A percentile compares a stretch with the other conserved stretches of the same genome.
phyloP scores from a whole-genome alignment of 2,888 invertebrate genomes.

The Hemaris fuciformis region DNA sequence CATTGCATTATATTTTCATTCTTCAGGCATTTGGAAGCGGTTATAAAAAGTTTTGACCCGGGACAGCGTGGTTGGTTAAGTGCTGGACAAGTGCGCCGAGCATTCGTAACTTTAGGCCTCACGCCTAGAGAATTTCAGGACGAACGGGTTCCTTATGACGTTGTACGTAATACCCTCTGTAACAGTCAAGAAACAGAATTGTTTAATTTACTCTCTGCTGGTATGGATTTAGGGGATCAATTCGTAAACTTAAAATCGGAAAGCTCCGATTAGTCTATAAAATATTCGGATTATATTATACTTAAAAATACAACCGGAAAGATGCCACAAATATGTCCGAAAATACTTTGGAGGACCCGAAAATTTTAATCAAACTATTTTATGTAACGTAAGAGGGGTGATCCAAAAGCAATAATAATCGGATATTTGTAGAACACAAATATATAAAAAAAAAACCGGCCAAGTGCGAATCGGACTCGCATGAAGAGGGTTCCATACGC shows the following conservation, averaged over 20 bases:
- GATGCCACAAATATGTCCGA: too few relatives aligned
- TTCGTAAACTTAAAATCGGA: conserved; percentile 16
- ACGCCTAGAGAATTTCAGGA: conserved; percentile 36
- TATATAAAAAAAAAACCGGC: too few relatives aligned
- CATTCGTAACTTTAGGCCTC: conserved; percentile 58
- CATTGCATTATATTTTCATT: neutral
- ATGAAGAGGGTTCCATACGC: too few relatives aligned
- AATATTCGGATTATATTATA: too few relatives aligned
- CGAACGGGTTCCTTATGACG: conserved; percentile 44
- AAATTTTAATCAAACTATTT: too few relatives aligned
- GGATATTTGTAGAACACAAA: too few relatives aligned
- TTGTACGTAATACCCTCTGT: conserved; percentile 39
- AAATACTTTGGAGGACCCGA: too few relatives aligned
- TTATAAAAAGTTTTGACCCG: conserved; percentile 72
- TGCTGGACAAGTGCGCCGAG: conserved; percentile 60
- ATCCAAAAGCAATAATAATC: too few relatives aligned
- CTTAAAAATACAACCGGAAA: too few relatives aligned
- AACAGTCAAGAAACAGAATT: conserved; percentile 57
- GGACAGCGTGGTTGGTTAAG: conserved; percentile 66
- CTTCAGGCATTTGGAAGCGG: conserved; percentile 59
- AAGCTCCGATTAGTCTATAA: neutral
- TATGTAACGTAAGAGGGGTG: too few relatives aligned
- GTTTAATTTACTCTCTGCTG: conserved; percentile 46
- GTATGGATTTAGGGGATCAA: conserved; percentile 27
- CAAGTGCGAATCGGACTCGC: too few relatives aligned